Conservation (phyloP, 2,113 vertebrate species). For the Leptodactylus fuscus region DNA sequence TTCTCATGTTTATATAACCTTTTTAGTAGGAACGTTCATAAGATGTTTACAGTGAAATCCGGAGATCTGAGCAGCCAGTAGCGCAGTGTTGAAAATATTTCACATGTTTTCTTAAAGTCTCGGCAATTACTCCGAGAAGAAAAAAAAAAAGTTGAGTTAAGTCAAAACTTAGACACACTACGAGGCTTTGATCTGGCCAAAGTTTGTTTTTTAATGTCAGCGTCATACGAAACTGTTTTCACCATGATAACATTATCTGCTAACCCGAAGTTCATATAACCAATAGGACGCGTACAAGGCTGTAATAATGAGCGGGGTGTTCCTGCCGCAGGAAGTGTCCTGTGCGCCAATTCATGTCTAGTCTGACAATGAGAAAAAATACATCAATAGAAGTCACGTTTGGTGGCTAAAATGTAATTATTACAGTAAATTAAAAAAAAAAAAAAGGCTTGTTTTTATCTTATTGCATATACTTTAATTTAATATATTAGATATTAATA, state of each 20-base stretch:
- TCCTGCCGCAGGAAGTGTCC: conserved; percentile 66
- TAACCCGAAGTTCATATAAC: conserved; percentile 61
- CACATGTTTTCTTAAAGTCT: conserved; percentile 45
- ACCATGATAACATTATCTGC: conserved; percentile 64
- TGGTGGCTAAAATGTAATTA: background rate
- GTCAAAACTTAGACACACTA: conserved; percentile 46
- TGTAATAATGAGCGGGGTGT: conserved; percentile 58
- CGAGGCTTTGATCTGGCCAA: conserved; percentile 38
- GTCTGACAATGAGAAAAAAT: background rate
- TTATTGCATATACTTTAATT: too few species aligned
- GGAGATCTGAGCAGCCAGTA: conserved; percentile 53
- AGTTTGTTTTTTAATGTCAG: conserved; percentile 49
- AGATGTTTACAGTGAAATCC: conserved; percentile 43
- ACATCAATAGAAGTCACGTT: background rate
- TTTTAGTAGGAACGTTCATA: conserved; percentile 27
- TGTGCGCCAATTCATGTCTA: conserved; percentile 57
- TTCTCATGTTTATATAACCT: conserved; percentile 51
- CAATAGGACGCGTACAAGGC: conserved; percentile 62
- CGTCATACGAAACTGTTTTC: conserved; percentile 58
- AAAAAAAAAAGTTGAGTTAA: conserved; percentile 31
- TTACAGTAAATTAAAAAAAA: too few species aligned
- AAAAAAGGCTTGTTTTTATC: too few species aligned
- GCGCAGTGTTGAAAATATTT: conserved; percentile 50
- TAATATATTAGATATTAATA: too few species aligned
- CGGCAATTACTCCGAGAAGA: conserved; percentile 32